Evolutionary conservation across 1,140 invertebrate species (phyloP).

Genomic region (Drosophila athabasca): DNA sequence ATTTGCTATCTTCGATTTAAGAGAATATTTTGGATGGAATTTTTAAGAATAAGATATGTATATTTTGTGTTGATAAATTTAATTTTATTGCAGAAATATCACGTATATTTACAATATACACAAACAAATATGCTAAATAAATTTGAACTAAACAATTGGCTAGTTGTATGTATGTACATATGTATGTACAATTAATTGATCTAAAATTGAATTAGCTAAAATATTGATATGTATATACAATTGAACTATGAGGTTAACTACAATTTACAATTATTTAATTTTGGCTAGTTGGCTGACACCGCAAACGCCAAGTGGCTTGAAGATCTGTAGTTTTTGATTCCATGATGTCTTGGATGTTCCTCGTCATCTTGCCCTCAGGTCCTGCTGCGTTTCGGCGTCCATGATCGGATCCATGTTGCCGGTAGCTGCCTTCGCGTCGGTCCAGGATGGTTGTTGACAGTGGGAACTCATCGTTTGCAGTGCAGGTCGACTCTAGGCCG

Average conservation of each 20-base stretch:
- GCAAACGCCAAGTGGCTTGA: constrained; percentile 10
- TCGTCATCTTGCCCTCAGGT: background rate
- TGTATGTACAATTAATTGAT: background rate
- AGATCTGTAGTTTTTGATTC: background rate
- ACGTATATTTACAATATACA: constrained; percentile 67
- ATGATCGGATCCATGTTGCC: background rate
- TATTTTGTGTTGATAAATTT: constrained; percentile 38
- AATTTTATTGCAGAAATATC: constrained; percentile 71
- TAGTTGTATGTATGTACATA: constrained; percentile 20
- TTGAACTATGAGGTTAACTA: constrained; percentile 34
- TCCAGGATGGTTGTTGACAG: constrained; percentile 39
- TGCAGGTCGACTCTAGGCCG: constrained; percentile 48
- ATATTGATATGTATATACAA: constrained; percentile 29
- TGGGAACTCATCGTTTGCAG: constrained; percentile 54
- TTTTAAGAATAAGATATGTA: too few species aligned
- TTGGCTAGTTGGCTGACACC: constrained; percentile 47
- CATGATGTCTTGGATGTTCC: background rate
- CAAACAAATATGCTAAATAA: constrained; percentile 17
- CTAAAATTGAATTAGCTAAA: constrained; percentile 28
- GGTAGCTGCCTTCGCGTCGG: constrained; percentile 1
- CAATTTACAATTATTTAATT: constrained; percentile 51
- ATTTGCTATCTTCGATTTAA: background rate
- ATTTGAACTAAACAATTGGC: background rate
- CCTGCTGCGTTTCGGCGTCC: background rate
- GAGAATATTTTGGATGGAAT: background rate